Conservation (phyloP, 2,888 invertebrate genomes). For the Leucania comma region DNA sequence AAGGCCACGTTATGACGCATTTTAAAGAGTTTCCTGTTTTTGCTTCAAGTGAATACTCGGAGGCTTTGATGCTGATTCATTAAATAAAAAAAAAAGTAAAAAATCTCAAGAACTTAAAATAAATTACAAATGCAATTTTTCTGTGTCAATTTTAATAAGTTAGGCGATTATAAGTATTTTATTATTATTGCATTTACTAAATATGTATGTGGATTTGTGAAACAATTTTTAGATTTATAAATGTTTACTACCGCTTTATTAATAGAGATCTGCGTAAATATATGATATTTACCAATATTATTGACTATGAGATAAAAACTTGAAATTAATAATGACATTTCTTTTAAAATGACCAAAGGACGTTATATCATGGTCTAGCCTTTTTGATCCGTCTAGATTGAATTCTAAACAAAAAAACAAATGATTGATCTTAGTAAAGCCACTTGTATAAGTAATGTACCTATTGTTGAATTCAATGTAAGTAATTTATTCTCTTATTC, state of each 20-base stretch:
- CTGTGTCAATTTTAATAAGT: conserved; percentile 30
- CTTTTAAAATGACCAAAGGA: conserved; percentile 16
- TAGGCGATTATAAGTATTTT: conserved; percentile 20
- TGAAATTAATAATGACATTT: not conserved
- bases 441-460: conserved; percentile 1
- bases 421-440: conserved; percentile 11
- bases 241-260: conserved; percentile 11
- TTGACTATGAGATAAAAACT: conserved; percentile 5
- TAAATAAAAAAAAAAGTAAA: conserved; percentile 1
- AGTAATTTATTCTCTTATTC: conserved; percentile 20
- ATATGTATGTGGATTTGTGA: conserved; percentile 18
- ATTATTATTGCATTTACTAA: conserved; percentile 45
- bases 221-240: not conserved
- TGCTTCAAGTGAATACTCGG: not conserved
- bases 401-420: not conserved
- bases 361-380: conserved; percentile 12
- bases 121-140: conserved; percentile 17
- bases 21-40: conserved; percentile 8
- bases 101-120: not conserved
- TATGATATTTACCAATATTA: not conserved
- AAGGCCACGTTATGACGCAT: not conserved
- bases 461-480: conserved; percentile 16
- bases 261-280: conserved; percentile 39
- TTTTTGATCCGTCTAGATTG: conserved; percentile 14
- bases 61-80: not conserved